Percentiles rank a stretch among this genome's conserved stretches.
Evolutionary conservation across 2,888 invertebrate genomes (phyloP).

Genomic region (Apodemia zela): DNA sequence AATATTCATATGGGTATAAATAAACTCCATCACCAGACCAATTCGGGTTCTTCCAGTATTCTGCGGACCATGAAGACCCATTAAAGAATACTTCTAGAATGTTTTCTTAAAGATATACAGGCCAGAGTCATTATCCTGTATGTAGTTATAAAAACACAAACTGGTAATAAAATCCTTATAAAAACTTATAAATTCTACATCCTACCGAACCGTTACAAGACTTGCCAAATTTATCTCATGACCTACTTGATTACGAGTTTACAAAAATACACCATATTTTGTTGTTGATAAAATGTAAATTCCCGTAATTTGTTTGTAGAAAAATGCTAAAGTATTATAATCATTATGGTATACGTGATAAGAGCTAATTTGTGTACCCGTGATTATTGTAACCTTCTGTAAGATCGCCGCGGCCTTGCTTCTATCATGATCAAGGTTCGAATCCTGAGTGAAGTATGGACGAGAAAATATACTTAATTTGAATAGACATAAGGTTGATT

Average conservation of each 20-base stretch:
- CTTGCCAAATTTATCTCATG: constrained; percentile 13
- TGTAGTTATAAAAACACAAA: neutral
- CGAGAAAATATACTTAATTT: constrained; percentile 1
- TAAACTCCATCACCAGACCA: no score
- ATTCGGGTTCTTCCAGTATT: no score
- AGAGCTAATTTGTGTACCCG: constrained; percentile 23
- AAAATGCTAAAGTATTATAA: constrained; percentile 4
- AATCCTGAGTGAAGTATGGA: constrained; percentile 32
- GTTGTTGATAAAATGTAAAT: neutral
- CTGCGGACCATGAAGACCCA: no score
- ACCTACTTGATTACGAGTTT: constrained; percentile 1
- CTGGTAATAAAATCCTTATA: constrained; percentile 12
- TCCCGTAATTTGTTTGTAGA: neutral
- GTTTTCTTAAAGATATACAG: neutral
- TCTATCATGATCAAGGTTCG: constrained; percentile 70
- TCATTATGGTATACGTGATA: constrained; percentile 14
- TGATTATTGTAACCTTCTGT: constrained; percentile 53
- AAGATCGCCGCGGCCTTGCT: constrained; percentile 53
- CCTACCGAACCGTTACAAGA: constrained; percentile 9
- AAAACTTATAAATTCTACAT: constrained; percentile 1
- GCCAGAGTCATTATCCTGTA: neutral
- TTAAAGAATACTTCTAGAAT: neutral
- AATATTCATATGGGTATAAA: no score
- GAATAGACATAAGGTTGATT: neutral
- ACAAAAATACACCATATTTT: neutral